These are phyloP conservation scores for Lobophora halterata DNA, from an alignment of 2,888 invertebrate species.

Conservation along the genomic window DNA sequence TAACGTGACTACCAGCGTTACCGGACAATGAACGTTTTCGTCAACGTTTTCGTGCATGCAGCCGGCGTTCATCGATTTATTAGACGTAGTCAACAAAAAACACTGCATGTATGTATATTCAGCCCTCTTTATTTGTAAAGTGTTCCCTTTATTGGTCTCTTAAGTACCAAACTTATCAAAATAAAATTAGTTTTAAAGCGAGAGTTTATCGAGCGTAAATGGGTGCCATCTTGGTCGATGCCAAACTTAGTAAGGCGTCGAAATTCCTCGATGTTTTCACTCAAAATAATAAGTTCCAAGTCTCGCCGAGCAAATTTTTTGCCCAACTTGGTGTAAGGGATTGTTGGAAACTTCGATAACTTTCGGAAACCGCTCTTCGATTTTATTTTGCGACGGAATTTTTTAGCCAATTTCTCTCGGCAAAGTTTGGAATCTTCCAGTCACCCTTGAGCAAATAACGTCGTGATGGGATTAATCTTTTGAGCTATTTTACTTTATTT, in stretches of 20 bases:
- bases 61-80: no score
- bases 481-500: conserved; percentile 25
- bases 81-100: no score
- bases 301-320: conserved; percentile 65
- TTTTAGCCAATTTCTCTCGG: conserved; percentile 78
- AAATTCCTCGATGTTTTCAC: conserved; percentile 74
- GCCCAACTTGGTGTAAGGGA: conserved; percentile 78
- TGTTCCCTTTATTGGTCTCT: conserved; percentile 16
- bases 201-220: conserved; percentile 46
- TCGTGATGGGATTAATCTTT: conserved; percentile 40
- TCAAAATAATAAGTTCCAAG: conserved; percentile 77
- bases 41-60: no score
- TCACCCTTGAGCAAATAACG: conserved; percentile 65
- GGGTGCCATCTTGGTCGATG: conserved; percentile 38
- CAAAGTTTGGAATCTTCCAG: conserved; percentile 72
- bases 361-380: conserved; percentile 78
- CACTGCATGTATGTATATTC: no score
- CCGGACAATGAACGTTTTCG: no score
- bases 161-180: conserved; percentile 22
- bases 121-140: conserved; percentile 5
- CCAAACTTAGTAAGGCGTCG: conserved; percentile 60
- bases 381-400: conserved; percentile 76
- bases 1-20: no score
- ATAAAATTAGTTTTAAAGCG: conserved; percentile 34
- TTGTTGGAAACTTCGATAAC: conserved; percentile 79